phyloP scores from a whole-genome alignment of 2,113 vertebrate species.

The Melanerpes formicivorus region DNA sequence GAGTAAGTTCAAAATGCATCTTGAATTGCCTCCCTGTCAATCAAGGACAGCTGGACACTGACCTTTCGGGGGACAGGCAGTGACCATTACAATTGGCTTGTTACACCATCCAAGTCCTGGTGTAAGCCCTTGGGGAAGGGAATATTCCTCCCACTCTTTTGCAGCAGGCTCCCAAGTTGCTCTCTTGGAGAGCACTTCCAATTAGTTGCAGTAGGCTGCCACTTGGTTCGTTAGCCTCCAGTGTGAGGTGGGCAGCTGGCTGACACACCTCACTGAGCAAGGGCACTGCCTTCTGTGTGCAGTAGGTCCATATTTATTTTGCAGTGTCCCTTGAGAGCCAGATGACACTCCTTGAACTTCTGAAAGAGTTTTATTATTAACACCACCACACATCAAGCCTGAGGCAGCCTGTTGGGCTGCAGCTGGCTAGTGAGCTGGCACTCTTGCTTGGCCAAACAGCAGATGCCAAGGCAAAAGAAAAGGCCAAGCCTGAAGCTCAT shows the following conservation, averaged over 20 bases:
- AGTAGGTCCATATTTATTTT: accelerated
- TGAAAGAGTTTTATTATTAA: accelerated
- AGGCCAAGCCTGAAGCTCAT: neutral
- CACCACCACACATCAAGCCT: accelerated
- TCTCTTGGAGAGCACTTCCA: neutral
- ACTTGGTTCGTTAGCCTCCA: neutral
- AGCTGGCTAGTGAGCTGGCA: neutral
- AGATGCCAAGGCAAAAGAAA: neutral
- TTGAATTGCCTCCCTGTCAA: neutral
- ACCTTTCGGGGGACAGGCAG: neutral
- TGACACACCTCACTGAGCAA: neutral
- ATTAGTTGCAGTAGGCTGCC: neutral
- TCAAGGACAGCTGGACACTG: neutral
- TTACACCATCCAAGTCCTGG: neutral
- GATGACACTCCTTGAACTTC: neutral
- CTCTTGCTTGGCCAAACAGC: neutral
- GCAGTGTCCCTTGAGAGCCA: neutral
- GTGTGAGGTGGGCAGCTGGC: neutral
- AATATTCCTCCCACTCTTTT: neutral
- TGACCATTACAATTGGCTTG: neutral
- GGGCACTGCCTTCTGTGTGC: accelerated
- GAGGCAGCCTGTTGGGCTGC: neutral
- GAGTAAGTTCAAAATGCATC: neutral
- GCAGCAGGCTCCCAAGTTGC: neutral
- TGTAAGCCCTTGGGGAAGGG: neutral